These are phyloP conservation scores for Zaprionus camerounensis DNA, from an alignment of 1,140 invertebrate genomes.

Conservation along the genomic window DNA sequence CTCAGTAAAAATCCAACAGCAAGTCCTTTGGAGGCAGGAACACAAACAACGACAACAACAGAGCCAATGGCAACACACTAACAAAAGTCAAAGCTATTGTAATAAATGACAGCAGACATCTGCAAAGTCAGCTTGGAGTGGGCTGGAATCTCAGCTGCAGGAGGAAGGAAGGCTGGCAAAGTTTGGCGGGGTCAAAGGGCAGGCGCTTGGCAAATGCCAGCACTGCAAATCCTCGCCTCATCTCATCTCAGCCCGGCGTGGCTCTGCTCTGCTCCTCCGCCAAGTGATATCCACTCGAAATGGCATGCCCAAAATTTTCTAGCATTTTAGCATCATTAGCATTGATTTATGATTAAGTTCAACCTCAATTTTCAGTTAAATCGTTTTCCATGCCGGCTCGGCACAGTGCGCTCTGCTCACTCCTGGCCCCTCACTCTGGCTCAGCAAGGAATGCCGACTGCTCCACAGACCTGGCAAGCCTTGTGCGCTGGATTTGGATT, in stretches of 20 bases:
- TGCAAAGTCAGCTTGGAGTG: conserved; percentile 55
- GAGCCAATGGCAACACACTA: conserved; percentile 72
- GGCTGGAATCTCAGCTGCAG: conserved; percentile 18
- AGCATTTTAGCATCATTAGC: conserved; percentile 84
- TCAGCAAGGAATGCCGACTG: conserved; percentile 3
- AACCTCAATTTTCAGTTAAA: conserved; percentile 84
- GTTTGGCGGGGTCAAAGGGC: conserved; percentile 30
- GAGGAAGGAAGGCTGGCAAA: conserved; percentile 1
- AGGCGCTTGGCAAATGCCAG: conserved; percentile 71
- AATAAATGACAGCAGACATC: conserved; percentile 84
- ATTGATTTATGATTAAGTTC: conserved; percentile 84
- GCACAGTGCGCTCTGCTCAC: background rate
- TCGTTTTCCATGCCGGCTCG: conserved; percentile 74
- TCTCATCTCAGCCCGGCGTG: background rate
- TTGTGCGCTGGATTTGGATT: conserved; percentile 42
- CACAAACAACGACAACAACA: conserved; percentile 10
- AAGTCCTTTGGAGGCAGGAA: conserved; percentile 20
- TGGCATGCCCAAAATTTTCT: conserved; percentile 74
- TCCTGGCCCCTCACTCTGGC: background rate
- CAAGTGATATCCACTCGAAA: conserved; percentile 76
- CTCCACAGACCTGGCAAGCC: conserved; percentile 16
- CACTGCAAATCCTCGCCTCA: conserved; percentile 67
- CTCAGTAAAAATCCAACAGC: conserved; percentile 38
- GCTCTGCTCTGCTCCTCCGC: conserved; percentile 7
- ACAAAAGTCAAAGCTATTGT: conserved; percentile 84